Evolutionary conservation across 1,140 invertebrate species (phyloP).

Genomic region (Solenopsis fugax): DNA sequence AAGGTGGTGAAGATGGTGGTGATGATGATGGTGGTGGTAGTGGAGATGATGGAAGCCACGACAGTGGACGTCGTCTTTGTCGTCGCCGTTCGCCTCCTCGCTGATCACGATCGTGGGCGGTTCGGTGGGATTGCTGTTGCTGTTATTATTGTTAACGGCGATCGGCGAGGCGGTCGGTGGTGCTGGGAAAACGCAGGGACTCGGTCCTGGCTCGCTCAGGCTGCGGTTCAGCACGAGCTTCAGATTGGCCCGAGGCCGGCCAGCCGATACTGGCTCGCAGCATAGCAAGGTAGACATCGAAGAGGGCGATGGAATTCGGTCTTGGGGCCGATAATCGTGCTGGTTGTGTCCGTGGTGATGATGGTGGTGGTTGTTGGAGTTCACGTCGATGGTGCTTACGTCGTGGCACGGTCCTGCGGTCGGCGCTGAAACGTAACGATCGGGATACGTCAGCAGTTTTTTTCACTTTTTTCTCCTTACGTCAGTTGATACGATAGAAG

Average conservation of each 20-base stretch:
- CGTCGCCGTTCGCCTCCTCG: conserved; percentile 56
- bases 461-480: conserved; percentile 28
- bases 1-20: conserved; percentile 74
- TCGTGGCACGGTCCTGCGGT: conserved; percentile 68
- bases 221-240: conserved; percentile 88
- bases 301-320: conserved; percentile 28
- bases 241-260: conserved; percentile 87
- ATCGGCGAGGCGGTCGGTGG: conserved; percentile 72
- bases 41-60: conserved; percentile 62
- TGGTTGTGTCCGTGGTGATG: conserved; percentile 28
- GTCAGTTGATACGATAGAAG: conserved; percentile 22
- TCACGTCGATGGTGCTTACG: conserved; percentile 74
- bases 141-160: conserved; percentile 68
- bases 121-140: conserved; percentile 40
- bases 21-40: conserved; percentile 71
- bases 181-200: conserved; percentile 66
- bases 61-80: conserved; percentile 65
- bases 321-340: conserved; percentile 39
- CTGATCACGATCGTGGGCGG: conserved; percentile 45
- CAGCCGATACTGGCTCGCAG: conserved; percentile 85
- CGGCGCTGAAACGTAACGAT: conserved; percentile 58
- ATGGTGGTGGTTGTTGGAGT: conserved; percentile 39
- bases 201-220: conserved; percentile 88
- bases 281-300: conserved; percentile 86
- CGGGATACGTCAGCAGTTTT: neutral